These are phyloP conservation scores for Dendrocincla tyrannina DNA, from an alignment of 2,797 vertebrate species.

Conservation along the genomic window DNA sequence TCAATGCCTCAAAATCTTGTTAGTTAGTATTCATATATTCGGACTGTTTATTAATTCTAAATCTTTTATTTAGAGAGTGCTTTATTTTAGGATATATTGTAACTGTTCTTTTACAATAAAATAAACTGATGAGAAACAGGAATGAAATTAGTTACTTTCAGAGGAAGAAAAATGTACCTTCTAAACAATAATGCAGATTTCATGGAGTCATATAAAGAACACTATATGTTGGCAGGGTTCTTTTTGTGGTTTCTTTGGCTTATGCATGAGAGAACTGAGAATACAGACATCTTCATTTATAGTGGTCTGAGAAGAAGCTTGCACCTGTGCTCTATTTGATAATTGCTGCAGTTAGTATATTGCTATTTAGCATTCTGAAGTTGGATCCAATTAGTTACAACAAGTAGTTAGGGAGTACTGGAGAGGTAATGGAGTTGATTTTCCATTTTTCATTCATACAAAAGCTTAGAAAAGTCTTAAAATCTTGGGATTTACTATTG, in stretches of 20 bases:
- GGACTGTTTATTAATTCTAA: neutral
- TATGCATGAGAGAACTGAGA: neutral
- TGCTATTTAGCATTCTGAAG: neutral
- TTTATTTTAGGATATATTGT: neutral
- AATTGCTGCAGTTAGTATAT: neutral
- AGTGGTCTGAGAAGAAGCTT: neutral
- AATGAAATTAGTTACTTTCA: neutral
- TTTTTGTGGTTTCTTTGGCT: neutral
- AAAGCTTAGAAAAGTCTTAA: neutral
- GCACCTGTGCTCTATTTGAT: neutral
- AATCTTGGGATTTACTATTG: neutral
- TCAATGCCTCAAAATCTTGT: neutral
- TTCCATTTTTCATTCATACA: neutral
- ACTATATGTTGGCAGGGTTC: neutral
- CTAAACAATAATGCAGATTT: neutral
- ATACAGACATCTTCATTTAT: neutral
- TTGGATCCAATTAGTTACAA: neutral
- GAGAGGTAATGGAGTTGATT: neutral
- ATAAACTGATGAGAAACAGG: neutral
- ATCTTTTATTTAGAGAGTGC: neutral
- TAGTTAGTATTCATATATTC: neutral
- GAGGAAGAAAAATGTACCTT: neutral
- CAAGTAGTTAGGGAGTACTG: neutral
- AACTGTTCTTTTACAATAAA: neutral
- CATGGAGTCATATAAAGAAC: neutral